These are phyloP conservation scores for Microcebus murinus DNA, from an alignment of 2,113 vertebrate genomes.

Conservation along the genomic window DNA sequence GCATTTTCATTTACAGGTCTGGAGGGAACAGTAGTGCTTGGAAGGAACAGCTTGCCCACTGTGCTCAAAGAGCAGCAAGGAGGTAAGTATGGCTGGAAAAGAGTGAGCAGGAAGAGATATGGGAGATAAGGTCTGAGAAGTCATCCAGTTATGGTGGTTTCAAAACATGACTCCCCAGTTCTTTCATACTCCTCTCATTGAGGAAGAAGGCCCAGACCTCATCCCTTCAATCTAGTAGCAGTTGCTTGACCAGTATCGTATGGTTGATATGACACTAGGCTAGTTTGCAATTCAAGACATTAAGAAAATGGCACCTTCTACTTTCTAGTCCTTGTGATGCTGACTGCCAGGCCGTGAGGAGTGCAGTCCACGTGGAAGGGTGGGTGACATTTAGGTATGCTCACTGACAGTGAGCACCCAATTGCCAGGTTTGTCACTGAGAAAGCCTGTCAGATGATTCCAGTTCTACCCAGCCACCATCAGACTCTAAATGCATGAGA, in stretches of 20 bases:
- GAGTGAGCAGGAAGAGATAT: neutral
- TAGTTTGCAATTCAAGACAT: neutral
- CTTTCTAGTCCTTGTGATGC: neutral
- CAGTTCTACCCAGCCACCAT: neutral
- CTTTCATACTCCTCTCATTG: neutral
- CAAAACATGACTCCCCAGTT: neutral
- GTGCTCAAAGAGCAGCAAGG: neutral
- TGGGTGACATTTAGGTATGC: neutral
- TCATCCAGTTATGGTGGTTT: neutral
- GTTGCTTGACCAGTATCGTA: neutral
- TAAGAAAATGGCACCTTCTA: neutral
- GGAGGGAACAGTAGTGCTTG: too few species aligned
- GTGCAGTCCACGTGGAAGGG: rapidly evolving
- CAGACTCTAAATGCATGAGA: neutral
- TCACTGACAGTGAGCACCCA: neutral
- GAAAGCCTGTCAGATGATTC: neutral
- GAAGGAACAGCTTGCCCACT: neutral
- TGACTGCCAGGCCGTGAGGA: neutral
- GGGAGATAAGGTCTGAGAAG: neutral
- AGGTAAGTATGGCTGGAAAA: neutral
- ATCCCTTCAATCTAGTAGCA: neutral
- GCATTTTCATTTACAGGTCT: neutral
- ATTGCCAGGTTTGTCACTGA: neutral
- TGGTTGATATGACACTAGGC: neutral
- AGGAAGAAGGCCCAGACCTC: neutral